Conservation (phyloP, 2,888 invertebrate species). For the Heliconius hortense region DNA sequence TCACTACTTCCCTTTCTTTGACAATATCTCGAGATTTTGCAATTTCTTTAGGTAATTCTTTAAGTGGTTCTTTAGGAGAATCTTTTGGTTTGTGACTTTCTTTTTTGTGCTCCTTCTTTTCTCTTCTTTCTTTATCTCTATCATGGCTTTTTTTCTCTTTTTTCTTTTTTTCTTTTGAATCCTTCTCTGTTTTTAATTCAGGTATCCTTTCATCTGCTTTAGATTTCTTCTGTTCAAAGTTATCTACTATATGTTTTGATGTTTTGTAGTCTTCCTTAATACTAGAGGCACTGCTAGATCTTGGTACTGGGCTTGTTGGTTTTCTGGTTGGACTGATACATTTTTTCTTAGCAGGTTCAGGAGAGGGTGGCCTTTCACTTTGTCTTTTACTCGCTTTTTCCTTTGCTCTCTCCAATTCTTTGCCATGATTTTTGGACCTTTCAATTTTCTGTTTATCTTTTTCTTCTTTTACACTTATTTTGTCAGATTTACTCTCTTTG, state of each 20-base stretch:
- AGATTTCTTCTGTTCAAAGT: conserved; percentile 61
- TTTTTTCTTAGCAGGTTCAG: conserved; percentile 68
- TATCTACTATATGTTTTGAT: conserved; percentile 61
- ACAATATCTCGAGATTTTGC: conserved; percentile 61
- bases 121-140: conserved; percentile 83
- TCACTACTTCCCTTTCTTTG: conserved; percentile 65
- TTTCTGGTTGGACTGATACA: conserved; percentile 66
- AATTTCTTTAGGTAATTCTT: conserved; percentile 62
- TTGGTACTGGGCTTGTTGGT: conserved; percentile 62
- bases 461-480: conserved; percentile 75
- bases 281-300: conserved; percentile 72
- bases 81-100: conserved; percentile 78
- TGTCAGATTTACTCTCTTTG: conserved; percentile 72
- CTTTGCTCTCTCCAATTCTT: conserved; percentile 81
- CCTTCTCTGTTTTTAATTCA: conserved; percentile 80
- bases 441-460: conserved; percentile 75
- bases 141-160: conserved; percentile 85
- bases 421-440: conserved; percentile 78
- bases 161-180: conserved; percentile 80
- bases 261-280: conserved; percentile 72
- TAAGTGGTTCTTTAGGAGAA: conserved; percentile 66
- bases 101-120: conserved; percentile 82
- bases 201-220: conserved; percentile 78
- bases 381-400: conserved; percentile 79
- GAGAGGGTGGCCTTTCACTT: conserved; percentile 69